These are phyloP conservation scores for Chrosomus eos DNA, from an alignment of 2,797 vertebrate genomes.

Conservation along the genomic window DNA sequence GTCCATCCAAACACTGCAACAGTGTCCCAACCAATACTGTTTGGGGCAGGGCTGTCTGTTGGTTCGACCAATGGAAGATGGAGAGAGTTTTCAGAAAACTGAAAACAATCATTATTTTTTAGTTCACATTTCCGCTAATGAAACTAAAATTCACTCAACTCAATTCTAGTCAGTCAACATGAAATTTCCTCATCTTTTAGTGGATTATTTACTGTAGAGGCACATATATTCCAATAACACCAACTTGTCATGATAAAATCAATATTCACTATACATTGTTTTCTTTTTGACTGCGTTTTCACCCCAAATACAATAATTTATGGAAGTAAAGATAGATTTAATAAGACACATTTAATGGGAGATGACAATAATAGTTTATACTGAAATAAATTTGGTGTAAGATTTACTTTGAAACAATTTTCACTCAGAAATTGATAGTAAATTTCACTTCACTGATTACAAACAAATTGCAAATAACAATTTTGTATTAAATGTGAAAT, in stretches of 20 bases:
- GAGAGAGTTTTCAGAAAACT: neutral
- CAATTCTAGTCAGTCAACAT: neutral
- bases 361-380: neutral
- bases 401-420: neutral
- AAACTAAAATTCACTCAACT: neutral
- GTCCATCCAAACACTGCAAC: neutral
- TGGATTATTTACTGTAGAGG: no score
- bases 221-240: neutral
- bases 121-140: neutral
- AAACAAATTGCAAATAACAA: neutral
- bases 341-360: neutral
- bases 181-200: neutral
- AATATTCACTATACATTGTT: neutral
- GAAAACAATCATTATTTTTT: neutral
- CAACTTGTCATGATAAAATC: neutral
- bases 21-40: neutral
- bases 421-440: neutral
- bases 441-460: neutral
- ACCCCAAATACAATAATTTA: neutral
- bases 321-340: neutral
- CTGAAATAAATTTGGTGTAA: neutral
- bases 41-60: neutral
- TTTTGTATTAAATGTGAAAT: neutral
- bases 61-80: neutral
- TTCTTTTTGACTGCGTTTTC: neutral